These are phyloP conservation scores for Hoplostethus atlanticus DNA, from an alignment of 2,797 vertebrate genomes.

Conservation along the genomic window DNA sequence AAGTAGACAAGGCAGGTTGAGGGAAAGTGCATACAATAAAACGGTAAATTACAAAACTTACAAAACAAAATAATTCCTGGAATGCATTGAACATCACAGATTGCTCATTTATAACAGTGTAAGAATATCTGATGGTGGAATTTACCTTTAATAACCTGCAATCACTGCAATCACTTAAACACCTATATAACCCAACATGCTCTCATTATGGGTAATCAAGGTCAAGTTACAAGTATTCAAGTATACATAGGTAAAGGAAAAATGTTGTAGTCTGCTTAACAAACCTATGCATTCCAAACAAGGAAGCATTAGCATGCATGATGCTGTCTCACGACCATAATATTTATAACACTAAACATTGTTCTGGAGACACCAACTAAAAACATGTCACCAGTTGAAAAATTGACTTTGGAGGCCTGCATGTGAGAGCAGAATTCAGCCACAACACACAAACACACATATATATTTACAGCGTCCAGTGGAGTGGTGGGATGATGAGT, in stretches of 20 bases:
- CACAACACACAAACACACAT: background rate
- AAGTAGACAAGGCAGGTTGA: too few species aligned
- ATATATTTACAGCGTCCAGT: background rate
- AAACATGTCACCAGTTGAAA: constrained; percentile 14
- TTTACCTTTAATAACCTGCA: background rate
- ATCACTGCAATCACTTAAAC: background rate
- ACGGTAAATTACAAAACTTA: too few species aligned
- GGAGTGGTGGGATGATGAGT: constrained; percentile 20
- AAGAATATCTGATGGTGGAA: too few species aligned
- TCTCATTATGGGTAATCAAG: constrained; percentile 17
- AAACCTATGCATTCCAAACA: background rate
- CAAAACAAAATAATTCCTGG: too few species aligned
- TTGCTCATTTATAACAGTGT: too few species aligned
- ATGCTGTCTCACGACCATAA: background rate
- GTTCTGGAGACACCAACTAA: constrained; percentile 8
- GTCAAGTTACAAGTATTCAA: background rate
- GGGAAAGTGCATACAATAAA: too few species aligned
- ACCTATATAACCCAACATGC: background rate
- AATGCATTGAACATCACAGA: too few species aligned
- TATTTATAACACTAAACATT: constrained; percentile 15
- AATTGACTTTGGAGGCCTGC: background rate
- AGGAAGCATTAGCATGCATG: constrained; percentile 5
- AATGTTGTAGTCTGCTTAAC: background rate
- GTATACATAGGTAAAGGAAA: background rate
- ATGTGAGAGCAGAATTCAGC: background rate